Base-by-base conservation (phyloP, 2,113 vertebrate genomes). In the Rutilus rutilus region DNA sequence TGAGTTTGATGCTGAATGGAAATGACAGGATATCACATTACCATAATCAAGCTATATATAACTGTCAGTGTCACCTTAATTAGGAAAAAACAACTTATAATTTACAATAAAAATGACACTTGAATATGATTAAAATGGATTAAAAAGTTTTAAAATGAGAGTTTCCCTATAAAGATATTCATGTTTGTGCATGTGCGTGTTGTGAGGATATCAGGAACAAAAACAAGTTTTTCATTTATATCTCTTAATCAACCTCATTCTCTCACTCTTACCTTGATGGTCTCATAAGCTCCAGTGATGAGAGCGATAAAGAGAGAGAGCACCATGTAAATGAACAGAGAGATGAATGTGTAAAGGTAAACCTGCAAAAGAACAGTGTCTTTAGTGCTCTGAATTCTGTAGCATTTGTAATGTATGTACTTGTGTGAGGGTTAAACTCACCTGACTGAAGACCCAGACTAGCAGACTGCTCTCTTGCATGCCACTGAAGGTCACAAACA, bases 301-400 rank as follows among this genome's bases (percentile, higher is more conserved):
- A 99, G 97, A 0, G 97, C 97, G 1, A 99, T 98, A 90, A 99
- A 99, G 89, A 99, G 96, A 12, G 97, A 99, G 84, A 99, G 96
- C 87, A 99, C 97, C 97, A 99, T 98, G 94, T 98, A 99, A 93
- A 99, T 98, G 93, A 99, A 99, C 89, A 99, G 97, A 82, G 97
- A 97, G 94, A 97, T 98, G 95, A 98, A 99, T 88, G 95, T 96
- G 93, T 98, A 99, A 3, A 98, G 95, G 90, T 99, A 99, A 7
- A 99, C 75, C 88, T 89, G 73, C 7, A 78, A 21, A 39, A 74
- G 33, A 89, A 78, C 52, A 45, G 33, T 11, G n/a, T 6, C 6
- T 81, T 57, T 33, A 74, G 14, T 47, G 21, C 10, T 9, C 7
- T 75, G 36, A 62, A 78, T 39, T 11, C 62, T 69, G 84, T 10